phyloP scores from a whole-genome alignment of 2,797 vertebrate genomes.

The Pseudopleuronectes americanus region DNA sequence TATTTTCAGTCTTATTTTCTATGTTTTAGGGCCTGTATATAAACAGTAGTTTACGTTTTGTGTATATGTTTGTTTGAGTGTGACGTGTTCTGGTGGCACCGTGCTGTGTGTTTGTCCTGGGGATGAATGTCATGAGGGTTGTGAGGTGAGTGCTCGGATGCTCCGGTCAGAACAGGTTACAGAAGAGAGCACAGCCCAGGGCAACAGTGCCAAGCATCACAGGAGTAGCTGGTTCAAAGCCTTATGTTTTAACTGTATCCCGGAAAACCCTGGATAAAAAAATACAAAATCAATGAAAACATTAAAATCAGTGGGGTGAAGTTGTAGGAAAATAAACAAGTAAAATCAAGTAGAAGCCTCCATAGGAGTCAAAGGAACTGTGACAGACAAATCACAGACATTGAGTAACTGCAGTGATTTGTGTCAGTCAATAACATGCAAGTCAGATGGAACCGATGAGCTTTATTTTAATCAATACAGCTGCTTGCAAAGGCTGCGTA shows the following conservation, averaged over 20 bases:
- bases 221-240: slow-evolving; percentile 2
- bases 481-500: no score
- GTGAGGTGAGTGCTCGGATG: slow-evolving; percentile 19
- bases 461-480: no score
- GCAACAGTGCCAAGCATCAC: slow-evolving; percentile 17
- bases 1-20: background rate
- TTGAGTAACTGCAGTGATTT: no score
- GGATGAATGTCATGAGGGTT: slow-evolving; percentile 36
- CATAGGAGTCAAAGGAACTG: no score
- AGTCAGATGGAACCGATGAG: no score
- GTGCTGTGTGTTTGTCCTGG: slow-evolving; percentile 5
- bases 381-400: background rate
- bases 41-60: background rate
- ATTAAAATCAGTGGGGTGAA: background rate
- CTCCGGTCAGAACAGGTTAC: slow-evolving; percentile 46
- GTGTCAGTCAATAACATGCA: no score
- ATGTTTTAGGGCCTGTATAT: background rate
- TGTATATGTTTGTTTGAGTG: background rate
- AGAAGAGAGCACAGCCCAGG: slow-evolving; percentile 32
- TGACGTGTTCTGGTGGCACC: background rate
- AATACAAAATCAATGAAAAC: slow-evolving; percentile 5
- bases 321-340: background rate
- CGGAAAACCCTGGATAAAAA: background rate
- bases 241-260: background rate
- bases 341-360: background rate